Percentiles rank a stretch among this genome's conserved stretches.
Conservation (phyloP, 2,888 invertebrate species). For the Cheilosia soror region DNA sequence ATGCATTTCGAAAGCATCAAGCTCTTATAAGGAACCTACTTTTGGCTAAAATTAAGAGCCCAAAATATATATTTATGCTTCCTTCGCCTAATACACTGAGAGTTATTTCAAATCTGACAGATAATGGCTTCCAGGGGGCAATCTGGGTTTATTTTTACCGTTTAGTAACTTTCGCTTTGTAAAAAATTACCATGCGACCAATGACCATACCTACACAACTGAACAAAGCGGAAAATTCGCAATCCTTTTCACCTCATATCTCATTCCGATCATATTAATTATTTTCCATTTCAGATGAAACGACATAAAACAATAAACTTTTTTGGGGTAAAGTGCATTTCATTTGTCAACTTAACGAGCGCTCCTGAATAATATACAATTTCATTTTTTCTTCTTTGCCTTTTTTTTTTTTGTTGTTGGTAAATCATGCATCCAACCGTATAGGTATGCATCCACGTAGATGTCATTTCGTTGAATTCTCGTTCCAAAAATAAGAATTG, state of each 20-base stretch:
- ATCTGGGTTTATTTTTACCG: too few relatives aligned
- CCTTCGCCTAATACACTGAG: too few relatives aligned
- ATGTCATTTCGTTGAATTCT: slow-evolving; percentile 68
- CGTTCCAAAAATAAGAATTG: slow-evolving; percentile 73
- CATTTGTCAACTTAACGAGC: slow-evolving; percentile 74
- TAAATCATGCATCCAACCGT: slow-evolving; percentile 53
- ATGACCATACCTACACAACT: too few relatives aligned
- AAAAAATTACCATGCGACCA: too few relatives aligned
- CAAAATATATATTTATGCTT: too few relatives aligned
- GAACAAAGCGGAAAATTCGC: slow-evolving; percentile 3
- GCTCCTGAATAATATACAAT: slow-evolving; percentile 40
- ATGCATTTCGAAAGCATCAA: too few relatives aligned
- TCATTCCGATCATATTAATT: slow-evolving; percentile 70
- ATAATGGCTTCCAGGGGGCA: too few relatives aligned
- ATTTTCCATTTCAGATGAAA: slow-evolving; percentile 72
- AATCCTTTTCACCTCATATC: slow-evolving; percentile 40
- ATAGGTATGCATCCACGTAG: slow-evolving; percentile 59
- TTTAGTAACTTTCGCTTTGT: too few relatives aligned
- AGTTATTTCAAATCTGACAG: too few relatives aligned
- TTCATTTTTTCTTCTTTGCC: too few relatives aligned
- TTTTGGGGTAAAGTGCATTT: slow-evolving; percentile 65
- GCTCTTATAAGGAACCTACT: too few relatives aligned
- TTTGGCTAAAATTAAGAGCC: too few relatives aligned
- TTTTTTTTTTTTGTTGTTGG: slow-evolving; percentile 16
- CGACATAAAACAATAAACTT: slow-evolving; percentile 74